Evolutionary conservation across 1,140 invertebrate species (phyloP).

Genomic region (Caenorhabditis latens): DNA sequence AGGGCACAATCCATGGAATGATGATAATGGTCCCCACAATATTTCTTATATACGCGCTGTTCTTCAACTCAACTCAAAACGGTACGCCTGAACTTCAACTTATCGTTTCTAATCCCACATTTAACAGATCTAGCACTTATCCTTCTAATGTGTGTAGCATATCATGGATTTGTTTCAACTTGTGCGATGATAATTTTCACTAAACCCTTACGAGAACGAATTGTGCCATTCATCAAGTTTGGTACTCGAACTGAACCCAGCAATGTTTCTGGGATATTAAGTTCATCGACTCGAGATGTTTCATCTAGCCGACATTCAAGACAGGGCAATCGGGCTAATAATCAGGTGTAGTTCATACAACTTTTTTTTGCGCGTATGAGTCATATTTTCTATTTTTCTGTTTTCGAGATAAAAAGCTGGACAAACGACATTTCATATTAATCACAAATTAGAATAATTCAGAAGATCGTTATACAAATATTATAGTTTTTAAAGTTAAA

Average conservation of each 20-base stretch:
- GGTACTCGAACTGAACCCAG: background rate
- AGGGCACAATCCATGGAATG: background rate
- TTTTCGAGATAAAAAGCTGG: too few species aligned
- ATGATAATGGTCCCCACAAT: background rate
- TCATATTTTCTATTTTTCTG: too few species aligned
- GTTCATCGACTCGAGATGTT: too few species aligned
- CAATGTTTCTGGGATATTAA: background rate
- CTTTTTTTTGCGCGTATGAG: too few species aligned
- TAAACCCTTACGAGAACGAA: background rate
- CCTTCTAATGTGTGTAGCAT: constrained; percentile 10
- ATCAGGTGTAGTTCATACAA: too few species aligned
- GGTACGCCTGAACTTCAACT: background rate
- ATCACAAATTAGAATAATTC: too few species aligned
- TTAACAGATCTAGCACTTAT: background rate
- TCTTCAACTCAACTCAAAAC: background rate
- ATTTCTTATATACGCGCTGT: background rate
- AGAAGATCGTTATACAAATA: too few species aligned
- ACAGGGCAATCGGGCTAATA: too few species aligned
- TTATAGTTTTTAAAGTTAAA: too few species aligned
- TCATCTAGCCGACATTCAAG: too few species aligned
- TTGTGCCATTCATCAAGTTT: background rate
- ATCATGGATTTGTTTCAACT: constrained; percentile 13
- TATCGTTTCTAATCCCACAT: too few species aligned
- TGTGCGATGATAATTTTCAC: background rate
- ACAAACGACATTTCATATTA: too few species aligned